Evolutionary conservation across 2,888 invertebrate genomes (phyloP), one percentile per base, ranked within the genome.

Genomic region (Macaria liturata): DNA sequence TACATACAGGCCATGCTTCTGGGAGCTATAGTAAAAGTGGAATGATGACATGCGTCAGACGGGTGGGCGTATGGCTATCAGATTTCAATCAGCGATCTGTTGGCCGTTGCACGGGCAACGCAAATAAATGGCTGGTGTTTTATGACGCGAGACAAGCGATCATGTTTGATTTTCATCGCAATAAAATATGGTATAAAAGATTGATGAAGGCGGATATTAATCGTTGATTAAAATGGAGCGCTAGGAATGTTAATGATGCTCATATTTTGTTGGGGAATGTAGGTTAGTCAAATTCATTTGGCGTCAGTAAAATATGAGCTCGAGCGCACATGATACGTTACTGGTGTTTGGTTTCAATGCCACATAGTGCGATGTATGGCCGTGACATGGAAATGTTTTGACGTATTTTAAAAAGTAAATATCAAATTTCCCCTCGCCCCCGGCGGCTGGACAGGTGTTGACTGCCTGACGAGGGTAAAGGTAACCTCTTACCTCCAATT

Each of bases 61-160:
- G 65, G 76, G 83, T 84, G 88, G 88, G 88, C 86, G 88, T 85
- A 72, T 61, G 66, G 62, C 74, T 79, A 80, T 88, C 77, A 64
- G 75, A 80, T 89, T 86, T 78, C 88, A 79, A 75, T 78, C 72
- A 72, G 74, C 75, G 70, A 77, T 83, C 75, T 74, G 74, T 68
- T 77, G 66, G 65, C 57, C 68, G 64, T 59, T 57, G 64, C 63
- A 68, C 57, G 61, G 31, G 31, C 46, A 43, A 9, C 49, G 49
- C 62, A 60, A 59, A 59, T 66, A 70, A 66, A 59, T 62, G 53
- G 44, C 32, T 40, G 49, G 42, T 62, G 49, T 59, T 64, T 60
- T 57, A 57, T 62, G 30, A 62, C 48, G 59, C 53, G 58, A 49
- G 56, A 64, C 54, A 55, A 55, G 49, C 54, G 56, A 58, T 61